Conservation (phyloP, 64 coral and sea anemone species). For the Anthopleura sola region DNA sequence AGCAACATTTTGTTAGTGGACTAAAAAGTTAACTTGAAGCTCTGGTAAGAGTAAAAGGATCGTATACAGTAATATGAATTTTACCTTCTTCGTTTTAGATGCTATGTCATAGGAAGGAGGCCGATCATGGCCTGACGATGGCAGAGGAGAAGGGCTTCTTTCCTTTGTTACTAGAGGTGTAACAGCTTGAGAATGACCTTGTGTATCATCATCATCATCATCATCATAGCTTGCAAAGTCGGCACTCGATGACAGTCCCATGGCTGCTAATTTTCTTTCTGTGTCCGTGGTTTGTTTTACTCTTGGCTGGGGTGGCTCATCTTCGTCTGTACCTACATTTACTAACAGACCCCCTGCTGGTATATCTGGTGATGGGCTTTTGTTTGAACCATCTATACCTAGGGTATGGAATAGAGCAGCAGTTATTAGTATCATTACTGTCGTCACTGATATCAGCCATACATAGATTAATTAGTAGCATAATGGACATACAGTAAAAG, state of each 20-base stretch:
- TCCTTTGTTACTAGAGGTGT: slow-evolving; percentile 59
- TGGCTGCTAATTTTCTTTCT: slow-evolving; percentile 90
- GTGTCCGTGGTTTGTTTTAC: slow-evolving; percentile 93
- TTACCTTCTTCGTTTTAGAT: slow-evolving; percentile 55
- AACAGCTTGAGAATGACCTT: slow-evolving; percentile 64
- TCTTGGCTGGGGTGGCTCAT: slow-evolving; percentile 43
- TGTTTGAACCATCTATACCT: slow-evolving; percentile 86
- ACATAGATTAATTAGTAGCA: no score
- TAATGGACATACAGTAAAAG: no score
- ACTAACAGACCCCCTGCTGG: slow-evolving; percentile 75
- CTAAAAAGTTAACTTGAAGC: no score
- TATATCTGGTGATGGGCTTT: slow-evolving; percentile 43
- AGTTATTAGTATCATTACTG: not conserved
- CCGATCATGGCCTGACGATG: not conserved
- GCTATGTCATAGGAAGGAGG: slow-evolving; percentile 47
- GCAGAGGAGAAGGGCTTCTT: slow-evolving; percentile 77
- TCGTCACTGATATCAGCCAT: not conserved
- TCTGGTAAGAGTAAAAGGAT: no score
- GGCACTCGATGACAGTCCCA: slow-evolving; percentile 94
- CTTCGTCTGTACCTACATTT: slow-evolving; percentile 77
- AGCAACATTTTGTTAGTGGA: no score
- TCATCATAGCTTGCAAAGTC: slow-evolving; percentile 72
- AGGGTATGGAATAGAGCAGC: not conserved
- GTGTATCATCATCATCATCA: slow-evolving; percentile 61
- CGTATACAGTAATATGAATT: not conserved